Evolutionary conservation across 2,888 invertebrate genomes (phyloP).

Genomic region (Phytoseiulus persimilis): DNA sequence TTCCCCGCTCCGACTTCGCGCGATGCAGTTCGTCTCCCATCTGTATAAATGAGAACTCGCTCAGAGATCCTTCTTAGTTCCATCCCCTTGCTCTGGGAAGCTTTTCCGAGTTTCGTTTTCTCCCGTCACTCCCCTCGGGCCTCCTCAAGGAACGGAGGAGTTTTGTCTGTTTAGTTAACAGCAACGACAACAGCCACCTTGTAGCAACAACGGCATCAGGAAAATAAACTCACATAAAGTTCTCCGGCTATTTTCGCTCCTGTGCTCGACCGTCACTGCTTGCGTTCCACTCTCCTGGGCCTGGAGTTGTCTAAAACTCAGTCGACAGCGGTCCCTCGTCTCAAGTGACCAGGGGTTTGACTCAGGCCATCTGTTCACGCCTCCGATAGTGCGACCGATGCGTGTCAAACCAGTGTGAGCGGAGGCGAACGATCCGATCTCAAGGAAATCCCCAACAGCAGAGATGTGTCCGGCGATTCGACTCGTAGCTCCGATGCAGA

Average conservation of each 20-base stretch:
- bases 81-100: not conserved
- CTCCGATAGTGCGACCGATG: too few relatives aligned
- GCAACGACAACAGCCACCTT: not conserved
- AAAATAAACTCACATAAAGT: not conserved
- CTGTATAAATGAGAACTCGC: not conserved
- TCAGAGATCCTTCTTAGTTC: too few relatives aligned
- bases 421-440: too few relatives aligned
- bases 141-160: not conserved
- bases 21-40: not conserved
- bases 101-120: not conserved
- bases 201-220: not conserved
- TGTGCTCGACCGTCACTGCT: not conserved
- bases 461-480: too few relatives aligned
- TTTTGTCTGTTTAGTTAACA: not conserved
- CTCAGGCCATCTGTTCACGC: too few relatives aligned
- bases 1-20: not conserved
- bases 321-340: too few relatives aligned
- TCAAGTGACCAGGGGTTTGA: too few relatives aligned
- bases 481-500: too few relatives aligned
- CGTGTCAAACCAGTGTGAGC: too few relatives aligned
- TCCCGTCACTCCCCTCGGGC: too few relatives aligned
- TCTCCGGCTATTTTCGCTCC: not conserved
- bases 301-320: not conserved
- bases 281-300: not conserved
- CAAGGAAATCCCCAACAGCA: too few relatives aligned